Base-by-base conservation (phyloP, 2,797 vertebrate genomes). In the Rhinoraja longicauda region DNA sequence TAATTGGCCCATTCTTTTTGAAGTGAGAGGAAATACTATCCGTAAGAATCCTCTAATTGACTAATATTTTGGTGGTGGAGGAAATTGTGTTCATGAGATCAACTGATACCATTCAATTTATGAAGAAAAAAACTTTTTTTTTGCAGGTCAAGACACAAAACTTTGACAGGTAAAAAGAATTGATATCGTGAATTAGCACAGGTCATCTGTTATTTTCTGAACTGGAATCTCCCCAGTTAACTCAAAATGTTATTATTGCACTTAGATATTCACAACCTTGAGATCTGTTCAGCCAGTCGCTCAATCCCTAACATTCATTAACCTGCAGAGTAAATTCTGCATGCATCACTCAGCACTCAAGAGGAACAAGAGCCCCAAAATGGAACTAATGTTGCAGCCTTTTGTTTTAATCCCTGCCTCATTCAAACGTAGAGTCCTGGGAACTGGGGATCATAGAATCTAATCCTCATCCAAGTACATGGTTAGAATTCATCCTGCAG, bases 101-200 rank as follows among this genome's bases (percentile, higher is more conserved):
- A 10, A 36, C 19, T 1, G 62, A 88, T 88, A 36, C 88, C 21
- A 3, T 88, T 88, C 36, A 84, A 15, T 12, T 84, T 17, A 2
- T 67, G 17, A 67, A 88, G n/a, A 53, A 84, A 57, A 57, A 59
- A 84, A 53, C 84, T 88, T 19, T 7, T 67, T 67, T 86, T 67
- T 64, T 32, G 21, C n/a, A 88, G 84, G 62, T 88, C 84, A 88
- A 88, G n/a, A 88, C n/a, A 67, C 84, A 88, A n/a, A 32, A 36
- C 21, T 32, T 3, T 19, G 7, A 39, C 77, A 88, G 84, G 84
- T 88, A 88, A 67, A 36, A 67, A 67, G 3, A 21, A 67, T 32
- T 19, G n/a, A 67, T 88, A 36, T 36, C 7, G 62, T 88, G n/a
- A 9, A 9, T 32, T 88, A 62, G 15, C 13, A 88, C 6, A 36